Conservation (phyloP, 1,140 invertebrate genomes). For the Nautilus pompilius region DNA sequence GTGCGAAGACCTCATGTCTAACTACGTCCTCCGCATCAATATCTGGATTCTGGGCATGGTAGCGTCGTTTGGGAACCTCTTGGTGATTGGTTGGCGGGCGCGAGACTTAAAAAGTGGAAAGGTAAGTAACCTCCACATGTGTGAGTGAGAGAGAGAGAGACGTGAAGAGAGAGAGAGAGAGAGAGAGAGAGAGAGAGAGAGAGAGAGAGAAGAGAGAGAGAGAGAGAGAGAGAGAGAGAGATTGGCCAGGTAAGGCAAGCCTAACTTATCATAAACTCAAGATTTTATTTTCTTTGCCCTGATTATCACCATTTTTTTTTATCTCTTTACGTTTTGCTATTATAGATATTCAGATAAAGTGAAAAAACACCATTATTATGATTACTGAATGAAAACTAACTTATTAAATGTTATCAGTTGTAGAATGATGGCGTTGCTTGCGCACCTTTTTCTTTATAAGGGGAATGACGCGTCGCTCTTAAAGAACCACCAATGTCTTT, state of each 20-base stretch:
- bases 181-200: background rate
- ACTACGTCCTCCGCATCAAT: conserved; percentile 58
- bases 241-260: background rate
- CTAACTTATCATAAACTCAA: background rate
- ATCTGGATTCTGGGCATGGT: conserved; percentile 68
- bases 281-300: too few species aligned
- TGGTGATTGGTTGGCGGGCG: conserved; percentile 64
- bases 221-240: background rate
- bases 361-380: too few species aligned
- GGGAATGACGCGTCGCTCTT: too few species aligned
- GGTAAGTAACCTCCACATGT: conserved; percentile 20
- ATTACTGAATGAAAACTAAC: too few species aligned
- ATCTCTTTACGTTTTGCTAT: too few species aligned
- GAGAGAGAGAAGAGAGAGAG: background rate
- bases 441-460: too few species aligned
- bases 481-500: too few species aligned
- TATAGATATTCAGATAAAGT: too few species aligned
- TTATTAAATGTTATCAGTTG: too few species aligned
- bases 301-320: too few species aligned
- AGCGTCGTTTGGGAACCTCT: conserved; percentile 64
- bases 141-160: background rate
- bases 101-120: conserved; percentile 42
- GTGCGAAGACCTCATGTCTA: conserved; percentile 63
- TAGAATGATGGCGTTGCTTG: too few species aligned
- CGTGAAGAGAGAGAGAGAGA: background rate